Evolutionary conservation across 2,113 vertebrate species (phyloP), one percentile per base, ranked within the genome.

Genomic region (Vimba vimba): DNA sequence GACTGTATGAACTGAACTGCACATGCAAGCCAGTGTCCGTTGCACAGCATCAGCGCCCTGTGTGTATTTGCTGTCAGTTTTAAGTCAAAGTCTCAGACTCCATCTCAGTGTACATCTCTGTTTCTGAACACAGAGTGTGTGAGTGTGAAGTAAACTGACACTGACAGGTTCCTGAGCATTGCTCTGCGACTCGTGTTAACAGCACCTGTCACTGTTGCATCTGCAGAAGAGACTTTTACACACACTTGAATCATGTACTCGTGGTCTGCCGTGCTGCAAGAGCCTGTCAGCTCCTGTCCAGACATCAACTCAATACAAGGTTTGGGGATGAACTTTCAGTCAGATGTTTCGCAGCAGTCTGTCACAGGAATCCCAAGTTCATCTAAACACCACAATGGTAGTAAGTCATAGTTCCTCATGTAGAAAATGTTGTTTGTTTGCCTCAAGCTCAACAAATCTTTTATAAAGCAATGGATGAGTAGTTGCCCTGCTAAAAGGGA

Each of bases 231-330:
- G 23, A 74, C 11, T 45, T 74, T 15, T 39, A 47, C 71, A 47
- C 71, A 45, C 39, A 1, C 6, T 43, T 43, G 39, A 43, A 74
- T 12, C 71, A 7, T 47, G 23, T 74, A 74, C 71, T 74, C 12
- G 10, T 10, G 1, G 33, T 71, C 68, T 4, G 9, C 19, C 33
- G 1, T 69, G 0, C 19, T 23, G 68, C 68, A 39, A 23, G 27
- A 71, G 39, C 25, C 39, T 74, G 71, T 47, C 71, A 74, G 71
- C 71, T 74, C 23, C 71, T 47, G 71, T 74, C 71, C 71, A 25
- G 71, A 74, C 43, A 25, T 25, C 12, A n/a, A 15, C 39, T 45
- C 11, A 45, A 74, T 11, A 74, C 12, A 39, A 74, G 39, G 21
- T 47, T 47, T n/a, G 45, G 71, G 39, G 39, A 45, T 25, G 69